Evolutionary conservation across 2,888 invertebrate genomes (phyloP), one percentile per base, ranked within the genome.

Genomic region (Dascillus cervinus): DNA sequence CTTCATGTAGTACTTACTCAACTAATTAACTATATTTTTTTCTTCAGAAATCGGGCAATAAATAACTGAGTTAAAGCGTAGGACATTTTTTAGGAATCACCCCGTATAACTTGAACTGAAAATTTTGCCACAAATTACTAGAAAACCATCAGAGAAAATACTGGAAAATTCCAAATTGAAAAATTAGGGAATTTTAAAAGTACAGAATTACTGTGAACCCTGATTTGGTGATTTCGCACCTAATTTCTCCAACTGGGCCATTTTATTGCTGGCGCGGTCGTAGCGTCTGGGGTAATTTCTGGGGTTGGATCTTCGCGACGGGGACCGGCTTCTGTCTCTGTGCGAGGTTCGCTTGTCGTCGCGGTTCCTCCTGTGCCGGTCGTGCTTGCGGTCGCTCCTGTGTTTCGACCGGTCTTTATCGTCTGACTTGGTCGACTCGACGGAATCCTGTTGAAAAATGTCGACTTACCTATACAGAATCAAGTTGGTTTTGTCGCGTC

Each of bases 201-300:
- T n/a, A n/a, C n/a, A n/a, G n/a, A n/a, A n/a, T n/a, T n/a, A n/a
- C n/a, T n/a, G n/a, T n/a, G n/a, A n/a, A n/a, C n/a, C n/a, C n/a
- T n/a, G n/a, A n/a, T n/a, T n/a, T n/a, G n/a, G n/a, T n/a, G n/a
- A n/a, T n/a, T 13, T 29, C 48, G 41, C 56, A 45, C 72, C 71
- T 44, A 67, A 53, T 49, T 70, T 70, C 37, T 68, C 69, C 25
- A 68, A 48, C 37, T 66, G 63, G 9, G 66, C 67, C 37, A 67
- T 53, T 50, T 66, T 68, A 30, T 54, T 66, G 28, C 62, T 58
- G 11, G 62, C 60, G 23, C 68, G 64, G 25, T 70, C 69, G 29
- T 65, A 54, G 53, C 66, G 44, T 56, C 66, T 45, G 53, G 64
- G 48, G 54, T 66, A 49, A 5, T 28, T 21, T 6, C 27, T 27